These are phyloP conservation scores for Torymus auratus DNA, from an alignment of 2,888 invertebrate species.

Conservation along the genomic window DNA sequence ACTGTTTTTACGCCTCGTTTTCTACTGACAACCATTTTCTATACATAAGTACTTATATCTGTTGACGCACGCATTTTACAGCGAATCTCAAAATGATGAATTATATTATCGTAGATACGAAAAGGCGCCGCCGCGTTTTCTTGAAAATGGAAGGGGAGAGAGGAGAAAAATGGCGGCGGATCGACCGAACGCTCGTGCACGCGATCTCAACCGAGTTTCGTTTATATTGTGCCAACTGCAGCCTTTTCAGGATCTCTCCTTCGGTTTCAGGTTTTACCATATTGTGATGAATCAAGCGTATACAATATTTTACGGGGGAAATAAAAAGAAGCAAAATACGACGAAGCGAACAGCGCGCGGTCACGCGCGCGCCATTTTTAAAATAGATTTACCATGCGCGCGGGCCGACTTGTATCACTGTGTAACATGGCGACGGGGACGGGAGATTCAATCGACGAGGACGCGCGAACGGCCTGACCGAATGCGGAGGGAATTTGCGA, in stretches of 20 bases:
- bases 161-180: slow-evolving; percentile 16
- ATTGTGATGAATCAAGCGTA: slow-evolving; percentile 49
- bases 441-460: slow-evolving; percentile 5
- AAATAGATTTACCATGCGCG: slow-evolving; percentile 42
- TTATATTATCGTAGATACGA: too few species aligned
- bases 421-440: slow-evolving; percentile 18
- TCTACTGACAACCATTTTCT: neutral
- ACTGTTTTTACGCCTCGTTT: neutral
- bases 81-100: too few species aligned
- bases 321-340: neutral
- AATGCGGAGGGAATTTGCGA: neutral
- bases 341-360: slow-evolving; percentile 13
- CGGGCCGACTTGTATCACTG: slow-evolving; percentile 15
- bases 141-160: neutral
- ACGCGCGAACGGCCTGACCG: neutral
- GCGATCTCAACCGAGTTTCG: slow-evolving; percentile 51
- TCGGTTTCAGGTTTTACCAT: slow-evolving; percentile 52
- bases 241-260: slow-evolving; percentile 54
- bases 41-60: too few species aligned
- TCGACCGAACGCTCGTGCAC: slow-evolving; percentile 5
- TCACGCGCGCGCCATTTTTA: slow-evolving; percentile 28
- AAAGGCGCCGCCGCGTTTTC: neutral
- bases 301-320: slow-evolving; percentile 44
- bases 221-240: slow-evolving; percentile 59
- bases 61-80: too few species aligned